Evolutionary conservation across 2,797 vertebrate genomes (phyloP).

Genomic region (Melopsittacus undulatus): DNA sequence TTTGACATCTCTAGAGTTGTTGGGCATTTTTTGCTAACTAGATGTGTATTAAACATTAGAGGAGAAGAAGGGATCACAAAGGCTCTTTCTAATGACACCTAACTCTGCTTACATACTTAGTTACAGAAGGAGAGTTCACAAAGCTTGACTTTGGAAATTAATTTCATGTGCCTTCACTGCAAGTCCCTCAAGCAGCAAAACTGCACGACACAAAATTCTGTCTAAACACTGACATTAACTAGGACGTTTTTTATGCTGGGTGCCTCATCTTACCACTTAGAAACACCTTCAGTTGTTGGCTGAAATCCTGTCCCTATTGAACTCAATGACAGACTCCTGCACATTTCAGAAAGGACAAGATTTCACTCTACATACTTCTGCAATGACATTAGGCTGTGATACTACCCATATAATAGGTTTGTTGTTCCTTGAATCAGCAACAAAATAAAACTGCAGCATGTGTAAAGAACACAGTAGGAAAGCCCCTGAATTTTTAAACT

Average conservation of each 20-base stretch:
- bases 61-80: not conserved
- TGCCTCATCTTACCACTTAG: not conserved
- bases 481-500: not conserved
- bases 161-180: not conserved
- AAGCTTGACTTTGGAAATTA: not conserved
- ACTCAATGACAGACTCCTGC: not conserved
- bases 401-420: not conserved
- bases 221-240: not conserved
- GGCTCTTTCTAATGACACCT: not conserved
- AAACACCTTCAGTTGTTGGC: not conserved
- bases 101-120: not conserved
- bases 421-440: not conserved
- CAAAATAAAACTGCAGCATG: not conserved
- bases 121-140: not conserved
- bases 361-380: not conserved
- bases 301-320: not conserved
- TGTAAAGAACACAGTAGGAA: not conserved
- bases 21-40: not conserved
- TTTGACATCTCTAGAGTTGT: not conserved
- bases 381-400: not conserved
- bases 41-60: rapidly evolving
- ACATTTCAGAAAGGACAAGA: not conserved
- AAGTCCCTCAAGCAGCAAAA: not conserved
- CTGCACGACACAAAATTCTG: not conserved
- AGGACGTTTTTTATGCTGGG: not conserved